Percentiles rank a stretch among this genome's conserved stretches.
phyloP scores from a whole-genome alignment of 2,113 vertebrate species.

The Psilopsiagon aymara region DNA sequence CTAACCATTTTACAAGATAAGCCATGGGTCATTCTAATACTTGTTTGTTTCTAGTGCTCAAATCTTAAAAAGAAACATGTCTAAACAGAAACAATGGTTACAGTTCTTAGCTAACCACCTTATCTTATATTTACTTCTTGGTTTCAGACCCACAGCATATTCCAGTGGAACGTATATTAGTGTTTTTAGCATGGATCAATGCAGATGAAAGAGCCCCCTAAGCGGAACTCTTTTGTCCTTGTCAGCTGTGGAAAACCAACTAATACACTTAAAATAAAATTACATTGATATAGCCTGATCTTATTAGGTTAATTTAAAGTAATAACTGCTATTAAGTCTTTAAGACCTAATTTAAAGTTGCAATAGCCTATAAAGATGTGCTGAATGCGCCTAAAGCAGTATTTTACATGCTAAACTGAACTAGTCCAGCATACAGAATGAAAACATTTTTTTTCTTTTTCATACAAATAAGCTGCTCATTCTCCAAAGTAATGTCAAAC shows the following conservation, averaged over 20 bases:
- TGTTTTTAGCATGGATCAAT: constrained; percentile 58
- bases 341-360: constrained; percentile 45
- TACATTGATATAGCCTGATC: constrained; percentile 24
- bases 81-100: neutral
- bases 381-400: neutral
- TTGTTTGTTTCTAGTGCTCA: neutral
- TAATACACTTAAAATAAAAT: constrained; percentile 63
- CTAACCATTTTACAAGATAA: neutral
- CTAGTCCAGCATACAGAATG: neutral
- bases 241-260: constrained; percentile 37
- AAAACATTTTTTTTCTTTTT: neutral
- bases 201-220: constrained; percentile 43
- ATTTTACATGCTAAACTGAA: neutral
- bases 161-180: constrained; percentile 9
- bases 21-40: neutral
- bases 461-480: neutral
- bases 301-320: constrained; percentile 50
- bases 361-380: neutral
- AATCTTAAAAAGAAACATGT: neutral
- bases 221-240: constrained; percentile 59
- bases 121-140: neutral
- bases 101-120: constrained; percentile 14
- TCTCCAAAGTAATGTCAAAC: neutral
- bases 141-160: constrained; percentile 17
- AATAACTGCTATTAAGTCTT: constrained; percentile 44